These are phyloP conservation scores for Pachyuromys duprasi DNA, from an alignment of 2,797 vertebrate genomes.

Conservation along the genomic window DNA sequence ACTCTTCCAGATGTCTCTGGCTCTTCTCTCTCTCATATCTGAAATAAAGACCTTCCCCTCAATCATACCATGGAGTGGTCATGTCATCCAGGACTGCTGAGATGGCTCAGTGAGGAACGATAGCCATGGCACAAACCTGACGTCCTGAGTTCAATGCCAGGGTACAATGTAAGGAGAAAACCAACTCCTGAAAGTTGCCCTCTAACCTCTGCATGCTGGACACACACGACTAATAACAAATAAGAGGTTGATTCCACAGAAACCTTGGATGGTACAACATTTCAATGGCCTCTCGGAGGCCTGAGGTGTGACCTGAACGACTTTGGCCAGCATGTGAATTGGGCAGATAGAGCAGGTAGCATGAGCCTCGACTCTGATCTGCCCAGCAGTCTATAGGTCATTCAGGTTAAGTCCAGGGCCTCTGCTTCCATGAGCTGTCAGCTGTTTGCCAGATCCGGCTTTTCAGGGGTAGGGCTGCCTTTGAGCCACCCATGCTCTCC, in stretches of 20 bases:
- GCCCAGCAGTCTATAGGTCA: background rate
- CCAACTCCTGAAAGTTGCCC: background rate
- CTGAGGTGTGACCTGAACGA: too few species aligned
- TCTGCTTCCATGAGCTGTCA: background rate
- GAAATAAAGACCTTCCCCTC: background rate
- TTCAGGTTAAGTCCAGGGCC: background rate
- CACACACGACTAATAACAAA: background rate
- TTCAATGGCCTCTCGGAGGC: background rate
- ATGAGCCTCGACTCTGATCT: background rate
- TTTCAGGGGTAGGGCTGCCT: background rate
- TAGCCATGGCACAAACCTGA: background rate
- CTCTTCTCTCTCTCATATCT: background rate
- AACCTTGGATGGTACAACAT: too few species aligned
- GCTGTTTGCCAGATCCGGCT: background rate
- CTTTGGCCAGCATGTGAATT: background rate
- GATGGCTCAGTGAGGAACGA: background rate
- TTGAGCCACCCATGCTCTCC: background rate
- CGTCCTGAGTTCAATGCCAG: background rate
- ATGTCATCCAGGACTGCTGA: background rate
- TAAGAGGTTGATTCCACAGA: background rate
- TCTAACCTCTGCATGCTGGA: background rate
- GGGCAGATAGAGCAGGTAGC: background rate
- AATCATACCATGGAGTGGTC: background rate
- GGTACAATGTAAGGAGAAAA: background rate
- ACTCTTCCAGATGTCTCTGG: background rate